A percentile compares a stretch with the other conserved stretches of the same genome.
Conservation (phyloP, 2,888 invertebrate species). For the Drosophila nr. medialis region DNA sequence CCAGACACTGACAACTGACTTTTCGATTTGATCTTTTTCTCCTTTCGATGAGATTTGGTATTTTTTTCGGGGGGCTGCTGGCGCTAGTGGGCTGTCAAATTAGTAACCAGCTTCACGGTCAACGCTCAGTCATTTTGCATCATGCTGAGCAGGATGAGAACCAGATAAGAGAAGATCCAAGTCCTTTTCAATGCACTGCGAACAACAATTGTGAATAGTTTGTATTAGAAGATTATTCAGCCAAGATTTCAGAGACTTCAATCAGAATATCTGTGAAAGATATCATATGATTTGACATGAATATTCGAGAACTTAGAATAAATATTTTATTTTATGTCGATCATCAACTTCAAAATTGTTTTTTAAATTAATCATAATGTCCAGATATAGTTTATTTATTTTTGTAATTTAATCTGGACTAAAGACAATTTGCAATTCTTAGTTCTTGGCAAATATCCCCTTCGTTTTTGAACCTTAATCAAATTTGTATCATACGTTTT, state of each 20-base stretch:
- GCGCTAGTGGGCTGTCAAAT: constrained; percentile 81
- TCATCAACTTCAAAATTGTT: neutral
- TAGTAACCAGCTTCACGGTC: constrained; percentile 73
- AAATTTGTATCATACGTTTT: neutral
- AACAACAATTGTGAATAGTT: neutral
- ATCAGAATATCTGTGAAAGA: neutral
- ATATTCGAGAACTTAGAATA: neutral
- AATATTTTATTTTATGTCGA: neutral
- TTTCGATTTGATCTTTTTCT: constrained; percentile 34
- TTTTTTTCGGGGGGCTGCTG: constrained; percentile 40
- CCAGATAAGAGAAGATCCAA: neutral
- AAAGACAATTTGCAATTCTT: neutral
- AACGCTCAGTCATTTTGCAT: constrained; percentile 34
- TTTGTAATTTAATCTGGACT: too few relatives aligned
- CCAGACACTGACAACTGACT: constrained; percentile 48
- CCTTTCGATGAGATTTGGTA: neutral
- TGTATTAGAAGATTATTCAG: neutral
- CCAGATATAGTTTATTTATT: neutral
- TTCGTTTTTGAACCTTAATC: neutral
- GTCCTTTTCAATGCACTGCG: neutral
- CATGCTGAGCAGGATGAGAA: constrained; percentile 37
- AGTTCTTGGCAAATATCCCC: neutral
- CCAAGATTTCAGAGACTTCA: neutral
- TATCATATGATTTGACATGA: neutral
- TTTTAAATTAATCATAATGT: neutral